Conservation (phyloP, 2,888 invertebrate genomes). For the Caenorhabditis sp. region DNA sequence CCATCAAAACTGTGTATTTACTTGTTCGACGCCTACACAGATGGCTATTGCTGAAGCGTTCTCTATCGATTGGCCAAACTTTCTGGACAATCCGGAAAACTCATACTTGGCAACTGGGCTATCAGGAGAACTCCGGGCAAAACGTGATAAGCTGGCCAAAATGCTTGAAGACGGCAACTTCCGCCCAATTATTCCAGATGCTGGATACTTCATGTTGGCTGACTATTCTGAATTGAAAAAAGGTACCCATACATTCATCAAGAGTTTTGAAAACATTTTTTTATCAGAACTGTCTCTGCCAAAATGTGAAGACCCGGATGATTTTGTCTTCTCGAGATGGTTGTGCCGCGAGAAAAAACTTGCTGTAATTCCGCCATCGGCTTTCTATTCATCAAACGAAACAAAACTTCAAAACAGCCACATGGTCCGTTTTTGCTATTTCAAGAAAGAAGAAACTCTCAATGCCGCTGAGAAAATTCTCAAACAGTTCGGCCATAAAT, state of each 20-base stretch:
- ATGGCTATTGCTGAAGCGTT: slow-evolving; percentile 94
- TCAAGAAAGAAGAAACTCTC: slow-evolving; percentile 81
- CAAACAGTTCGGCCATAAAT: slow-evolving; percentile 47
- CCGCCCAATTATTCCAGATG: slow-evolving; percentile 92
- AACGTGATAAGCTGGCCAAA: slow-evolving; percentile 90
- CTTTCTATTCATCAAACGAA: slow-evolving; percentile 89
- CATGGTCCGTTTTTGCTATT: slow-evolving; percentile 80
- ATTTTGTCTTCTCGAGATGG: slow-evolving; percentile 96
- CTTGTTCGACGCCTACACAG: slow-evolving; percentile 86
- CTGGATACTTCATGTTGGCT: slow-evolving; percentile 97
- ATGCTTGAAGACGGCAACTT: slow-evolving; percentile 85
- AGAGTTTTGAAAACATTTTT: neutral
- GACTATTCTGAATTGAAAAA: slow-evolving; percentile 88
- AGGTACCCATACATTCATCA: slow-evolving; percentile 53
- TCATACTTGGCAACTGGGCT: slow-evolving; percentile 91
- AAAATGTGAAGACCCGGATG: slow-evolving; percentile 84
- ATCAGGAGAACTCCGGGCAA: slow-evolving; percentile 88
- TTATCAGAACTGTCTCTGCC: slow-evolving; percentile 33
- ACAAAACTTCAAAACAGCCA: slow-evolving; percentile 71
- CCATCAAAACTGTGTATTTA: slow-evolving; percentile 96
- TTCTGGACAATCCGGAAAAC: slow-evolving; percentile 59
- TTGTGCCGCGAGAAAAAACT: slow-evolving; percentile 93
- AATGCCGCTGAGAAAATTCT: slow-evolving; percentile 77
- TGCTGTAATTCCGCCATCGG: slow-evolving; percentile 94
- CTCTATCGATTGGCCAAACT: slow-evolving; percentile 87